Base-by-base conservation (phyloP, 2,113 vertebrate species). In the Cyprinodon tularosa region DNA sequence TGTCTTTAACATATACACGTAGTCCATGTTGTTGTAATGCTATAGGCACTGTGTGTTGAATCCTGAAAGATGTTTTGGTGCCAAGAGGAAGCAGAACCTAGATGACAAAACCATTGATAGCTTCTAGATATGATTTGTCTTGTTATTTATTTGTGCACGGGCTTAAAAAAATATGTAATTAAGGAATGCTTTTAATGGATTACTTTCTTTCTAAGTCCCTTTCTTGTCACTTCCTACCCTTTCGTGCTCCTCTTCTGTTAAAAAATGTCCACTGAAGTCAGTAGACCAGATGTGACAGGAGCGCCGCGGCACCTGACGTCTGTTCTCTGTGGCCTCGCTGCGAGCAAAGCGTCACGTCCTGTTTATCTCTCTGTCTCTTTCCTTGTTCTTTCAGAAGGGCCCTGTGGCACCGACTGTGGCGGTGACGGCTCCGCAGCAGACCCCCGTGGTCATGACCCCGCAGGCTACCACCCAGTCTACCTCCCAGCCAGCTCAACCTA, bases 321-420 rank as follows among this genome's bases (percentile, higher is more conserved):
- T 91, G 86, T 92, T 92, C 92, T 94, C 91, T 74, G 88, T 94
- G 90, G 94, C 92, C 93, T 95, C 90, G 92, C 93, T 94, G 89
- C 50, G 63, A 92, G 93, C 89, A 6, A 85, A 45, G 85, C 91
- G 91, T 95, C 93, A 94, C 80, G 84, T 94, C 90, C 81, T 90
- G 92, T 94, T 94, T 93, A 93, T 93, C 87, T 93, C 90, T 89
- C 88, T 93, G 86, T 93, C 88, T 93, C 84, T 75, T 81, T 79
- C 50, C 74, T 79, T 86, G 82, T 83, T 91, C 84, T 84, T 89
- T 70, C 93, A 94, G 94, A 94, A 94, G 93, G 89, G 78, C 89
- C 94, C 93, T 0, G 87, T 91, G 88, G 91, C 91, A 14, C 85
- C 92, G 17, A 83, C 79, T n/a, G 93, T 92, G 87, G 82, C 88